Percentiles rank a stretch among this genome's conserved stretches.
Evolutionary conservation across 1,140 invertebrate genomes (phyloP).

Genomic region (Popillia japonica): DNA sequence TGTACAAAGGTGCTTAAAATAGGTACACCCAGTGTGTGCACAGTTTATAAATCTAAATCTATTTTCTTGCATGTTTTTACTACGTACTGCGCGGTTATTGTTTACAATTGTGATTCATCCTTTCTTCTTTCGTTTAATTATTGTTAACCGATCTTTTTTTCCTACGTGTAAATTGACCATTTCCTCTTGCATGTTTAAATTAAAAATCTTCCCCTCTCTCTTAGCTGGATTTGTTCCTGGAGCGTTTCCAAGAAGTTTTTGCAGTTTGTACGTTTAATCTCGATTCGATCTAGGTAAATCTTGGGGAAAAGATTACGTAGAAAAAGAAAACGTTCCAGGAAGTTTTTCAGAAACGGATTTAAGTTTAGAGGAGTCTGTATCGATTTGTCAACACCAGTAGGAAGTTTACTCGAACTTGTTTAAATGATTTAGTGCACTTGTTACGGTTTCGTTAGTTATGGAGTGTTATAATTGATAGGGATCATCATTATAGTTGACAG

Average conservation of each 20-base stretch:
- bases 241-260: neutral
- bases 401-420: no score
- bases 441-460: no score
- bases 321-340: neutral
- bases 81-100: neutral
- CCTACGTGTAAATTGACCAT: conserved; percentile 5
- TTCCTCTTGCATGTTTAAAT: neutral
- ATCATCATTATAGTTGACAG: no score
- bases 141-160: neutral
- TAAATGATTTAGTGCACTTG: no score
- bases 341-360: neutral
- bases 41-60: neutral
- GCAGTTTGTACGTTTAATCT: neutral
- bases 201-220: neutral
- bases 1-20: neutral
- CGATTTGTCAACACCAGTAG: no score
- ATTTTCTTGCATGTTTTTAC: neutral
- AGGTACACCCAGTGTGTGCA: neutral
- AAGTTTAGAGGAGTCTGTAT: no score
- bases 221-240: neutral
- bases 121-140: neutral
- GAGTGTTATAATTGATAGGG: no score
- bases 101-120: neutral
- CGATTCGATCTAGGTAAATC: neutral
- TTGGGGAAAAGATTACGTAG: neutral